Evolutionary conservation across 2,113 vertebrate genomes (phyloP).

Genomic region (Odobenus rosmarus): DNA sequence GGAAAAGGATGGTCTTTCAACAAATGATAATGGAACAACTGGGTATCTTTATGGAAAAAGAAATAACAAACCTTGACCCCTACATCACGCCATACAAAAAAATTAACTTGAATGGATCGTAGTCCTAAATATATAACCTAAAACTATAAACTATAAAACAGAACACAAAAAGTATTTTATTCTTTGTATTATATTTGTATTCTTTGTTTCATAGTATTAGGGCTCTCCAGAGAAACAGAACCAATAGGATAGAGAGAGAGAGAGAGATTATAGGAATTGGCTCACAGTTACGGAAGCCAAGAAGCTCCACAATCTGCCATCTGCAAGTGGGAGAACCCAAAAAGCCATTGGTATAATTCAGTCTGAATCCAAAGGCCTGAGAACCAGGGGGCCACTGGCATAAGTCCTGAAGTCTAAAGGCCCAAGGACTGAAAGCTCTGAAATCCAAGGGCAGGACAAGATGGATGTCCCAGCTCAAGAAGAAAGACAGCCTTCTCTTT

Average conservation of each 20-base stretch:
- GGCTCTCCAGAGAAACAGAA: constrained; percentile 8
- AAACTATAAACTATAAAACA: constrained; percentile 27
- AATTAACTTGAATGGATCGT: background rate
- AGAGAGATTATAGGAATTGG: background rate
- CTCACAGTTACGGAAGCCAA: background rate
- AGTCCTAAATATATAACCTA: background rate
- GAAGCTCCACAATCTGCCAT: background rate
- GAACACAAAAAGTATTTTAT: background rate
- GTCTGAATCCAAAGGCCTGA: background rate
- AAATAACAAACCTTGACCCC: background rate
- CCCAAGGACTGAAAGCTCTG: background rate
- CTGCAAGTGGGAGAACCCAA: background rate
- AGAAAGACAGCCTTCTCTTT: background rate
- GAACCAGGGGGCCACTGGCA: background rate
- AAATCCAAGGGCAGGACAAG: background rate
- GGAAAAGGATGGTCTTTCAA: background rate
- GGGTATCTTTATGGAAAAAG: background rate
- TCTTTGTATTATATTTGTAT: background rate
- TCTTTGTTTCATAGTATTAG: background rate
- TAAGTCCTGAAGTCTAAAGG: background rate
- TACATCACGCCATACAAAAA: background rate
- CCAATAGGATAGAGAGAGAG: background rate
- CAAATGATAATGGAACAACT: background rate
- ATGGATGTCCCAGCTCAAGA: background rate
- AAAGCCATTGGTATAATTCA: background rate